Conservation (phyloP, 2,888 invertebrate genomes). For the Leptinotarsa tumamoca region DNA sequence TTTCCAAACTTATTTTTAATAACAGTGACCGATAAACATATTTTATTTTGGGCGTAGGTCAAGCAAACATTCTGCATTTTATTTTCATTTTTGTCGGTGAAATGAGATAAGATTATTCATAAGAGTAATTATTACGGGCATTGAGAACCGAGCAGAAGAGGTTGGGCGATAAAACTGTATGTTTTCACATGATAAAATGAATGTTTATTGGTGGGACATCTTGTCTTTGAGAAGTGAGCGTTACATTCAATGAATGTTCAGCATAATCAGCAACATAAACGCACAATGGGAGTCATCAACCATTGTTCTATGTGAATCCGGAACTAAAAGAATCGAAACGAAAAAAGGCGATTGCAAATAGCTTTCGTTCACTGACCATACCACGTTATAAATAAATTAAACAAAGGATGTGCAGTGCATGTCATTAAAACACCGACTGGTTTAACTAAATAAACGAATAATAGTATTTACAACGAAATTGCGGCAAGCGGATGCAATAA, state of each 20-base stretch:
- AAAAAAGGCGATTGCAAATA: slow-evolving; percentile 6
- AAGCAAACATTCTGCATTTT: background rate
- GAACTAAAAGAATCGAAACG: slow-evolving; percentile 7
- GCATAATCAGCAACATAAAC: background rate
- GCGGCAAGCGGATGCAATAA: slow-evolving; percentile 12
- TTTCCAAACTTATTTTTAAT: too few species aligned
- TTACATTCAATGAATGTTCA: background rate
- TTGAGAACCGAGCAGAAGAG: background rate
- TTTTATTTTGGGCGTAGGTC: background rate
- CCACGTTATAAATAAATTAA: slow-evolving; percentile 15
- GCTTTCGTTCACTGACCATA: slow-evolving; percentile 16
- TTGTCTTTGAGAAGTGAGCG: background rate
- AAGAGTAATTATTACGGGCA: background rate
- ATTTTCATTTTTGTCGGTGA: background rate
- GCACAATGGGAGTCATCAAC: background rate
- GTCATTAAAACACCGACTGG: slow-evolving; percentile 7
- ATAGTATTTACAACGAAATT: slow-evolving; percentile 10
- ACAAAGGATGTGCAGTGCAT: slow-evolving; percentile 20
- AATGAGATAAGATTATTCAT: background rate
- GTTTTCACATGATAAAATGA: slow-evolving; percentile 16
- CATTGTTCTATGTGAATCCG: slow-evolving; percentile 11
- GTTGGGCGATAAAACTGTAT: slow-evolving; percentile 21
- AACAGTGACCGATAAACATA: background rate
- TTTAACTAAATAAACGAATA: slow-evolving; percentile 15
- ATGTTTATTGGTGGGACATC: background rate